These are phyloP conservation scores for Trissolcus brochymenae DNA, from an alignment of 2,888 invertebrate species.

Conservation along the genomic window DNA sequence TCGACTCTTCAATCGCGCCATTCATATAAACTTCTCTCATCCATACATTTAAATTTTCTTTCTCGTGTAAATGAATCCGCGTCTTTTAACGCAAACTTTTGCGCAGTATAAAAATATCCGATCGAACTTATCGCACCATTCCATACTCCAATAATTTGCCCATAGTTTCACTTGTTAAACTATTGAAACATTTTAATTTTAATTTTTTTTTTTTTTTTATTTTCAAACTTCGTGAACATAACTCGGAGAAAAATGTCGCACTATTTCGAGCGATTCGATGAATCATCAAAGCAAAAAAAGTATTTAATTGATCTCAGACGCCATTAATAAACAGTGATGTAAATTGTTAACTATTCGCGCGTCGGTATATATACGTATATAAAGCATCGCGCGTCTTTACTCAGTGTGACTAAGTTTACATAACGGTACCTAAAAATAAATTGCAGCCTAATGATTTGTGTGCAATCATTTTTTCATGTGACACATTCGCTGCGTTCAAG, in stretches of 20 bases:
- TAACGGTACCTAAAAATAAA: slow-evolving; percentile 31
- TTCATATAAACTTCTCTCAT: background rate
- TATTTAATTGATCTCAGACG: slow-evolving; percentile 29
- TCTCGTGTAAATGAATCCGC: background rate
- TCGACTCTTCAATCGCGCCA: slow-evolving; percentile 8
- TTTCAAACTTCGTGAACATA: slow-evolving; percentile 22
- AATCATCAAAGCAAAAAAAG: background rate
- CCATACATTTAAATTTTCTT: no score
- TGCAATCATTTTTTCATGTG: slow-evolving; percentile 26
- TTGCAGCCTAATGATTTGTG: slow-evolving; percentile 6
- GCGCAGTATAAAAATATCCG: slow-evolving; percentile 21
- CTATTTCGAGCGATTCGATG: background rate
- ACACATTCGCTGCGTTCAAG: background rate
- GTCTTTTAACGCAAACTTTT: background rate
- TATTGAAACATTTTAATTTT: slow-evolving; percentile 27
- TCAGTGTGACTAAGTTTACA: slow-evolving; percentile 23
- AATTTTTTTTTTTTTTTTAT: slow-evolving; percentile 33
- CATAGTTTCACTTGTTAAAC: slow-evolving; percentile 40
- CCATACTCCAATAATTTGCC: slow-evolving; percentile 37
- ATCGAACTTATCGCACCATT: slow-evolving; percentile 21
- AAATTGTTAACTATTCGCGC: slow-evolving; percentile 46
- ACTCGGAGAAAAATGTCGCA: slow-evolving; percentile 7
- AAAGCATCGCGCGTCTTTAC: background rate
- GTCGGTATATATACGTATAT: slow-evolving; percentile 13
- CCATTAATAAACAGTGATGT: slow-evolving; percentile 40